phyloP scores from a whole-genome alignment of 2,113 vertebrate genomes.

The Meleagris gallopavo region DNA sequence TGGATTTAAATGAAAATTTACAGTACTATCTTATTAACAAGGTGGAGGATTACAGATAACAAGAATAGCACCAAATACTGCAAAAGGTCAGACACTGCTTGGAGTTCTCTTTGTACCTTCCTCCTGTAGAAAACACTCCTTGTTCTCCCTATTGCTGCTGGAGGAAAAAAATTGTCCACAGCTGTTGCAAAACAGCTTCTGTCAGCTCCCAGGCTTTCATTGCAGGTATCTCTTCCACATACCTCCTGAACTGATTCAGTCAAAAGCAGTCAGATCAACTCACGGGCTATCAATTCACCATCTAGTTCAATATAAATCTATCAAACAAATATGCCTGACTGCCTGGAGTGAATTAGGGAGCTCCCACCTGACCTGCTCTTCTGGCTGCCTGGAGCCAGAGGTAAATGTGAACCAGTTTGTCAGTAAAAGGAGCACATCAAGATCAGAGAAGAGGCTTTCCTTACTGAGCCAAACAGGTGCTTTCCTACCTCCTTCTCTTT shows the following conservation, averaged over 20 bases:
- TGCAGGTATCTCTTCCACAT: background rate
- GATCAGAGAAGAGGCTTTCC: background rate
- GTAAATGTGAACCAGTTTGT: background rate
- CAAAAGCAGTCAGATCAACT: background rate
- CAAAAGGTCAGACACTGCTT: background rate
- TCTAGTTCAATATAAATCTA: background rate
- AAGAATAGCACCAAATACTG: background rate
- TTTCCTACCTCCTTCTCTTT: background rate
- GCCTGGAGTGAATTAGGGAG: background rate
- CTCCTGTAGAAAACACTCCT: background rate
- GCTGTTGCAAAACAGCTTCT: background rate
- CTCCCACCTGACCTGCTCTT: background rate
- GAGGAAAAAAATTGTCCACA: background rate
- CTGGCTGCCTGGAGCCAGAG: background rate
- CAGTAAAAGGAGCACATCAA: background rate
- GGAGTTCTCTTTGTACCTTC: background rate
- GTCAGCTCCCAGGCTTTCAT: background rate
- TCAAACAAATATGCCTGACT: background rate
- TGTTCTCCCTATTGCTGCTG: background rate
- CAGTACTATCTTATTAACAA: background rate
- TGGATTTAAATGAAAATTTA: background rate
- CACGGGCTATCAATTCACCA: background rate
- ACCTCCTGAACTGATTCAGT: background rate
- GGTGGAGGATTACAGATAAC: background rate
- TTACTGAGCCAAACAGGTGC: background rate